These are phyloP conservation scores for Drosophila stalkeri DNA, from an alignment of 2,888 invertebrate species.

Conservation along the genomic window DNA sequence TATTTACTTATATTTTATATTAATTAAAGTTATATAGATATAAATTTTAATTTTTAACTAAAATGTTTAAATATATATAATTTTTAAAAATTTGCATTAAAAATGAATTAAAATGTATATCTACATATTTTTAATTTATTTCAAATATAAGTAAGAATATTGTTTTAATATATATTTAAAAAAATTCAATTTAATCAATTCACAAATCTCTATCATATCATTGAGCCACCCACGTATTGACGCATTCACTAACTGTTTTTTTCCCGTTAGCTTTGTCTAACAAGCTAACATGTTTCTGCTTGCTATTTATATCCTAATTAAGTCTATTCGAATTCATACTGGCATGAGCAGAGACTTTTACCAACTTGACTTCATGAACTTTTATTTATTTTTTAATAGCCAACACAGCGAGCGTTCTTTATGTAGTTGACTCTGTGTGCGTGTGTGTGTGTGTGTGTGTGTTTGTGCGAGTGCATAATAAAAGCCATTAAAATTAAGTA, in stretches of 20 bases:
- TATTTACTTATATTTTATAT: no score
- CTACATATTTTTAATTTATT: no score
- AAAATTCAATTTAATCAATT: background rate
- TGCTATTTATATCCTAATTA: background rate
- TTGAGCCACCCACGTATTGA: background rate
- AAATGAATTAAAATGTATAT: no score
- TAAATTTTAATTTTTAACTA: no score
- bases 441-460: slow-evolving; percentile 20
- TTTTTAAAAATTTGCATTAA: no score
- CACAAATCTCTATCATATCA: background rate
- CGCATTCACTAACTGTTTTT: background rate
- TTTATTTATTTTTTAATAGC: slow-evolving; percentile 42
- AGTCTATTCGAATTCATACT: background rate
- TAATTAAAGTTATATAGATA: no score
- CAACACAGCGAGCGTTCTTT: slow-evolving; percentile 38
- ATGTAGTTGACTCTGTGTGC: slow-evolving; percentile 28
- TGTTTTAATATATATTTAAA: background rate
- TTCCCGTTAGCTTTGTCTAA: background rate
- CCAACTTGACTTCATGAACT: slow-evolving; percentile 8
- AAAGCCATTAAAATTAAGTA: slow-evolving; percentile 72
- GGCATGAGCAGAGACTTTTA: slow-evolving; percentile 5
- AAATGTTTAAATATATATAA: no score
- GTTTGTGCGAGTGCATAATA: slow-evolving; percentile 52
- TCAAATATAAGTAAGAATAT: no score
- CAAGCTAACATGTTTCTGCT: background rate